Evolutionary conservation across 2,797 vertebrate species (phyloP).

Genomic region (Cyprinodon diabolis): DNA sequence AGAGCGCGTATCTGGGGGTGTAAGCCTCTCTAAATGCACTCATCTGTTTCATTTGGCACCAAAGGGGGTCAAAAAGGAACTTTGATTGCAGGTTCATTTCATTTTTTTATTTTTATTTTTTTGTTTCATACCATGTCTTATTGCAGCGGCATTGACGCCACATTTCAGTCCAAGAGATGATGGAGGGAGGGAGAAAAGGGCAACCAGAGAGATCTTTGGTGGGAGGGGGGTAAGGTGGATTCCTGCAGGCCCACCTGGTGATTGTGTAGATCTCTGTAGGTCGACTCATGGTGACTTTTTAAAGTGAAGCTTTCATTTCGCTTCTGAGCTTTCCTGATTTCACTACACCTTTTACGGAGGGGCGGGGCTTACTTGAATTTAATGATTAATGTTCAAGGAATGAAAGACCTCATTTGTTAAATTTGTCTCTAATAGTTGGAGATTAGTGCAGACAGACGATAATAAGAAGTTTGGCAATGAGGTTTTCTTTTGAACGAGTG

Average conservation of each 20-base stretch:
- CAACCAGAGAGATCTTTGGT: constrained; percentile 26
- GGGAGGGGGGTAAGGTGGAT: constrained; percentile 7
- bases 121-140: constrained; percentile 17
- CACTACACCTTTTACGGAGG: constrained; percentile 31
- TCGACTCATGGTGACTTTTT: constrained; percentile 33
- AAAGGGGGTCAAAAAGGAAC: constrained; percentile 14
- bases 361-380: constrained; percentile 53
- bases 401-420: constrained; percentile 18
- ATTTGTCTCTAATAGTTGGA: constrained; percentile 31
- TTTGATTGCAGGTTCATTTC: constrained; percentile 13
- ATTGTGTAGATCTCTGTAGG: constrained; percentile 20
- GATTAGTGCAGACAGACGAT: constrained; percentile 64
- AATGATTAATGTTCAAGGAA: constrained; percentile 35
- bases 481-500: constrained; percentile 38
- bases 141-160: constrained; percentile 26
- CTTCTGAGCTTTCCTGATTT: constrained; percentile 28
- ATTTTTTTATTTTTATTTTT: not conserved
- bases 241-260: constrained; percentile 25
- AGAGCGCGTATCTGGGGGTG: constrained; percentile 10
- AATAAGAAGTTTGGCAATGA: constrained; percentile 69
- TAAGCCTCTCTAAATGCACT: constrained; percentile 3
- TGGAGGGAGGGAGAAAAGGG: constrained; percentile 28
- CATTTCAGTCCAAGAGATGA: constrained; percentile 24
- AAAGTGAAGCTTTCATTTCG: constrained; percentile 16
- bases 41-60: constrained; percentile 22